Evolutionary conservation across 2,888 invertebrate genomes (phyloP).

Genomic region (Phaedon cochleariae): DNA sequence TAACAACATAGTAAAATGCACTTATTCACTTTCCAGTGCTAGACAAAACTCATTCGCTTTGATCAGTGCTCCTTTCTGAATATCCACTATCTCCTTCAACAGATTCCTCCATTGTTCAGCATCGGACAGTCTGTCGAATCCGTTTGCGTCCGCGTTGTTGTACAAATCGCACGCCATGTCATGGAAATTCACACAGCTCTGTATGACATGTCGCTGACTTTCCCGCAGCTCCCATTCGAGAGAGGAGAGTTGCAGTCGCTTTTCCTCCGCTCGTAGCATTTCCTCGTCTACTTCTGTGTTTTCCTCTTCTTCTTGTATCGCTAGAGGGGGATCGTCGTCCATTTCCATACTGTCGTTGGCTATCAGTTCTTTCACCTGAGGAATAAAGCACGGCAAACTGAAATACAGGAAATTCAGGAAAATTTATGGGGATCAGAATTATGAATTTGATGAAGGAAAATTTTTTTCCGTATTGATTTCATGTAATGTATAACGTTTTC

Average conservation of each 20-base stretch:
- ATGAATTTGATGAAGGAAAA: too few relatives aligned
- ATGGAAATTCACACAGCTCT: slow-evolving; percentile 76
- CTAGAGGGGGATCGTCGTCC: slow-evolving; percentile 30
- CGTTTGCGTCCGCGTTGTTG: slow-evolving; percentile 84
- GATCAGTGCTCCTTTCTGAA: slow-evolving; percentile 54
- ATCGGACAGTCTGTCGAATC: slow-evolving; percentile 81
- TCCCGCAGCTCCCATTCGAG: slow-evolving; percentile 73
- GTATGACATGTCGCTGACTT: slow-evolving; percentile 82
- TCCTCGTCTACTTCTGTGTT: slow-evolving; percentile 43
- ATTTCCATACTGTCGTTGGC: slow-evolving; percentile 47
- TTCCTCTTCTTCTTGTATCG: slow-evolving; percentile 41
- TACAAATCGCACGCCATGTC: slow-evolving; percentile 80
- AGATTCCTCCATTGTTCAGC: slow-evolving; percentile 55
- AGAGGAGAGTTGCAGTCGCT: slow-evolving; percentile 43
- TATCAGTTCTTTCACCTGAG: slow-evolving; percentile 88
- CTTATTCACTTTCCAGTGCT: slow-evolving; percentile 46
- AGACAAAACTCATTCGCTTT: slow-evolving; percentile 56
- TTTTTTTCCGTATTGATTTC: too few relatives aligned
- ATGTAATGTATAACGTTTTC: too few relatives aligned
- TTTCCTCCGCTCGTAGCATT: slow-evolving; percentile 43
- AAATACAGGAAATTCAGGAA: not conserved
- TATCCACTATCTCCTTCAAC: slow-evolving; percentile 55
- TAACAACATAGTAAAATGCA: slow-evolving; percentile 29
- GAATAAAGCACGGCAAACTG: not conserved
- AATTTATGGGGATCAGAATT: too few relatives aligned